Base-by-base conservation (phyloP, 2,888 invertebrate species). In the Germaria angustata region DNA sequence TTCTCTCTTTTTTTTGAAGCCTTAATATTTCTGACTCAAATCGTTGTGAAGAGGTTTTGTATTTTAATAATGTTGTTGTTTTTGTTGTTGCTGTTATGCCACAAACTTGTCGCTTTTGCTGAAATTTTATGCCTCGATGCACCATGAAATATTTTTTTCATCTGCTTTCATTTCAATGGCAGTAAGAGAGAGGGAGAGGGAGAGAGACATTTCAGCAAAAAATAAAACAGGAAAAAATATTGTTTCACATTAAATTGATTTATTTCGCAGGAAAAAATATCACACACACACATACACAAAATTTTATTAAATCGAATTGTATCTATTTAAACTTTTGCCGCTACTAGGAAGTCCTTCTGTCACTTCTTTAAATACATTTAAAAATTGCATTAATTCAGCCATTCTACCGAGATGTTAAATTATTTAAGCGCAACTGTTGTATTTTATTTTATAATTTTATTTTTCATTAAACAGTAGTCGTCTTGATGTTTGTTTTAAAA, bases 231-330 rank as follows among this genome's bases (percentile, higher is more conserved):
- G 11, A 24, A 49, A 39, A 28, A 36, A 11, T 13, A 73, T 53
- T 24, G 36, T 55, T 77, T 44, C 41, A 44, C 61, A 77, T 77
- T 69, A 77, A 77, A 69, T 77, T 69, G 77, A 77, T 77, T 77
- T 77, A 77, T 77, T 69, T 63, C 44, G 61, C 17, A 44, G 36
- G 44, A 73, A 34, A n/a, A n/a, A n/a, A n/a, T n/a, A n/a, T n/a
- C n/a, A n/a, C n/a, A n/a, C n/a, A n/a, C n/a, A n/a, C n/a, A n/a
- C n/a, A n/a, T n/a, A 39, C 32, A 73, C 41, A 53, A 15, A 75
- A 57, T 55, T 66, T 55, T 65, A 55, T 65, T 63, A 34, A 63
- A 53, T 8, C 0, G 55, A 34, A 17, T 55, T 34, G 11, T 55
- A 17, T 57, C 20, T 66, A 2, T 20, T 28, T 15, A 17, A 24